A percentile compares a stretch with the other conserved stretches of the same genome.
phyloP scores from a whole-genome alignment of 2,113 vertebrate genomes.

The Procavia capensis region DNA sequence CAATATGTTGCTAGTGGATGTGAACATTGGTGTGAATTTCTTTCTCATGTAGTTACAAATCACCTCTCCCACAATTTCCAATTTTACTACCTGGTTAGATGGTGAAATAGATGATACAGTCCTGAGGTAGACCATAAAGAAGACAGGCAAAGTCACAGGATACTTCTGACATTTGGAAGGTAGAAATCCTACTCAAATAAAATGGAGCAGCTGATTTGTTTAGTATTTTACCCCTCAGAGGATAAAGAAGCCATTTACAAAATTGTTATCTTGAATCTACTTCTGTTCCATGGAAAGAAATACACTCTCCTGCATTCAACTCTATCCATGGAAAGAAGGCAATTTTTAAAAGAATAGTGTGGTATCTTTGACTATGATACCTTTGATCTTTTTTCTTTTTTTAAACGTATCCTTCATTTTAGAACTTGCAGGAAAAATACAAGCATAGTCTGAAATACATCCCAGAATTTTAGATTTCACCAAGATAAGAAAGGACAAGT shows the following conservation, averaged over 20 bases:
- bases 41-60: background rate
- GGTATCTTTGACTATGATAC: background rate
- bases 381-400: too few relatives aligned
- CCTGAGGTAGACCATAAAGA: background rate
- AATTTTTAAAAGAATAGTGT: background rate
- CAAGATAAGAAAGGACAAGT: background rate
- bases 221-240: background rate
- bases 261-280: background rate
- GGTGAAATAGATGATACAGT: background rate
- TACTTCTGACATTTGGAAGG: background rate
- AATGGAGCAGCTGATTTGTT: background rate
- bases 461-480: background rate
- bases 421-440: background rate
- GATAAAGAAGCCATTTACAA: background rate
- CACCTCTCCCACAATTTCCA: background rate
- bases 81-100: background rate
- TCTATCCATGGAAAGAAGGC: background rate
- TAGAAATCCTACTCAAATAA: constrained; percentile 13
- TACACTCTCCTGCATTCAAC: background rate
- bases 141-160: background rate
- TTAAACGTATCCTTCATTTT: background rate
- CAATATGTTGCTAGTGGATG: background rate
- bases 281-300: background rate
- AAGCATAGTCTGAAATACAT: background rate
- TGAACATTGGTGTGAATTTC: constrained; percentile 29